Evolutionary conservation across 2,113 vertebrate genomes (phyloP).

Genomic region (Corythornis vintsioides): DNA sequence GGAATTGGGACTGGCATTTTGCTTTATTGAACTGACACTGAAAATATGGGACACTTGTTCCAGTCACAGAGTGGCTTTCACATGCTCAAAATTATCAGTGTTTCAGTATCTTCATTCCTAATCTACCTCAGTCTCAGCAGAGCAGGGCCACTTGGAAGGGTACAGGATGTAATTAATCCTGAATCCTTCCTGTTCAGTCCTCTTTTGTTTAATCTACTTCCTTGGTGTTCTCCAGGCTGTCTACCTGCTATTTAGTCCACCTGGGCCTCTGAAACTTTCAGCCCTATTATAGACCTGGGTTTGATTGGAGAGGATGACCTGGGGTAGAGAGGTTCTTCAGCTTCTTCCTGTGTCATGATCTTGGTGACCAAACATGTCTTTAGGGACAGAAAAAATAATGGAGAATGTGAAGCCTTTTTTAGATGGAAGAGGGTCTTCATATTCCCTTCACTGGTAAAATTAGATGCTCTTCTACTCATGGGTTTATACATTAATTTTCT

Average conservation of each 20-base stretch:
- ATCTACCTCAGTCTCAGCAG: background rate
- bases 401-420: background rate
- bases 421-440: background rate
- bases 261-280: background rate
- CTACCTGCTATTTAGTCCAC: background rate
- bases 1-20: background rate
- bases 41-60: background rate
- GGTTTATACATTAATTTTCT: background rate
- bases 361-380: background rate
- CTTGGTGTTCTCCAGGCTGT: background rate
- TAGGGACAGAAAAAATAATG: background rate
- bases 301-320: background rate
- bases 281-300: background rate
- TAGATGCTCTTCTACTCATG: background rate
- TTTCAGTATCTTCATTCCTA: background rate
- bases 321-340: background rate
- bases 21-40: constrained; percentile 17
- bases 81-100: background rate
- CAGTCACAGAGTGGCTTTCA: background rate
- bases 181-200: background rate
- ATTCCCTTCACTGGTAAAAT: background rate
- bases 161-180: background rate
- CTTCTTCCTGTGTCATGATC: background rate
- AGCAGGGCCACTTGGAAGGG: background rate
- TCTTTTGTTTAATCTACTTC: background rate